Conservation (phyloP, 2,113 vertebrate genomes). For the Puffinus mauretanicus region DNA sequence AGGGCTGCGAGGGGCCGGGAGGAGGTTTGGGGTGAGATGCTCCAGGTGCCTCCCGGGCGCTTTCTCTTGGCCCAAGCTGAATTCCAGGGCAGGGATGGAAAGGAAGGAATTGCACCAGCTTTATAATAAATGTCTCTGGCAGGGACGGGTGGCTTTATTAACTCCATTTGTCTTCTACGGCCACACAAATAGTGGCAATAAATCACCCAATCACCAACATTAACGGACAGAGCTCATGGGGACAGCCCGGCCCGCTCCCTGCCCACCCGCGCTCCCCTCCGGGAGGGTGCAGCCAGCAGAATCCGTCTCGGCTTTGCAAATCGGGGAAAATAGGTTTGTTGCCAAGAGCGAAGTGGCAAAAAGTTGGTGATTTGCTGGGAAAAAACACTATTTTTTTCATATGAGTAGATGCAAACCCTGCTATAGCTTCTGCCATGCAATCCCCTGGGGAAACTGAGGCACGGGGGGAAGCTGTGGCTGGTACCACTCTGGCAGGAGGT, state of each 20-base stretch:
- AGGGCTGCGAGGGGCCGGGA: neutral
- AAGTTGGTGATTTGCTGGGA: neutral
- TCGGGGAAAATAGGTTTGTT: rapidly evolving
- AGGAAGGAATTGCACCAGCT: neutral
- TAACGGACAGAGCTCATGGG: neutral
- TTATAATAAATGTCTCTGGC: neutral
- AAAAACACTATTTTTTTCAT: neutral
- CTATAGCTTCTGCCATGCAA: too few relatives aligned
- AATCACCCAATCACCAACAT: neutral
- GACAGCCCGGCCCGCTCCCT: neutral
- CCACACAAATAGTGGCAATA: neutral
- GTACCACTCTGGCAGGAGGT: neutral
- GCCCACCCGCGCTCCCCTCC: rapidly evolving
- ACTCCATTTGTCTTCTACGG: neutral
- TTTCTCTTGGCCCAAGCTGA: neutral
- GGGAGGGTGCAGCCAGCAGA: neutral
- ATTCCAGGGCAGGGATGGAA: neutral
- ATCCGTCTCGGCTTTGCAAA: neutral
- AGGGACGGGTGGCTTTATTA: neutral
- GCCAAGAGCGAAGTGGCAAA: neutral
- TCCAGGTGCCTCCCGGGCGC: rapidly evolving
- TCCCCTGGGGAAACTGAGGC: neutral
- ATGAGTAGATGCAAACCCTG: neutral
- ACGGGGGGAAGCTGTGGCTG: neutral
- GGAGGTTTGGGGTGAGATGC: neutral